A percentile compares a stretch with the other conserved stretches of the same genome.
phyloP scores from a whole-genome alignment of 2,797 vertebrate species.

The Naso thynnoides region DNA sequence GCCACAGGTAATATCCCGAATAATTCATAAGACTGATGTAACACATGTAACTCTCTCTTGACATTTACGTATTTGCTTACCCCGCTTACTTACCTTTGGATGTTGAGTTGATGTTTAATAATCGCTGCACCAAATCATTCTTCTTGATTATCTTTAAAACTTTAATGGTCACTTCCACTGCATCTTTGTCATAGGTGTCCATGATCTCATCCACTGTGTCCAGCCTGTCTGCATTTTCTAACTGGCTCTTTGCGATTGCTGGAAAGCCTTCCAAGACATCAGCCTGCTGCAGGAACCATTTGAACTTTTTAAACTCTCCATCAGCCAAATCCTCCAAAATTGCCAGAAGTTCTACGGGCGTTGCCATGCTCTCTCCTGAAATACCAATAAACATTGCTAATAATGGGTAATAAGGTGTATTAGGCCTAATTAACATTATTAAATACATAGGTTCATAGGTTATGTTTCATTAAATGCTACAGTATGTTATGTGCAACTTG shows the following conservation, averaged over 20 bases:
- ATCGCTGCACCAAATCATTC: conserved; percentile 21
- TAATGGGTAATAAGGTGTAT: neutral
- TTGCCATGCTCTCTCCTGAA: conserved; percentile 24
- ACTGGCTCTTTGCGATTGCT: conserved; percentile 17
- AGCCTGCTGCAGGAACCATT: conserved; percentile 28
- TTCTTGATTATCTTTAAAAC: conserved; percentile 20
- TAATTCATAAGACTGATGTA: no score
- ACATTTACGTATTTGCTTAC: no score
- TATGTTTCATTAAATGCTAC: no score
- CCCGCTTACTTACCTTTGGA: conserved; percentile 23
- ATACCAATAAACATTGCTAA: neutral
- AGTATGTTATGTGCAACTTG: no score
- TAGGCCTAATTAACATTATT: no score
- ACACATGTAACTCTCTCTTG: no score
- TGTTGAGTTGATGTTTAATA: conserved; percentile 11
- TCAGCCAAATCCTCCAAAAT: conserved; percentile 22
- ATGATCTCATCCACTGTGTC: conserved; percentile 28
- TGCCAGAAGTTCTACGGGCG: conserved; percentile 8
- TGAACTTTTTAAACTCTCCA: conserved; percentile 33
- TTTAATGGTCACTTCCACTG: conserved; percentile 10
- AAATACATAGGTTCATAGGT: no score
- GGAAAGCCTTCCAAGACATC: conserved; percentile 23
- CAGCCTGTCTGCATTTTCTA: conserved; percentile 18
- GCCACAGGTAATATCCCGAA: no score
- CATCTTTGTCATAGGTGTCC: conserved; percentile 17